These are phyloP conservation scores for Actenoides lindsayi DNA, from an alignment of 2,113 vertebrate genomes.

Conservation along the genomic window DNA sequence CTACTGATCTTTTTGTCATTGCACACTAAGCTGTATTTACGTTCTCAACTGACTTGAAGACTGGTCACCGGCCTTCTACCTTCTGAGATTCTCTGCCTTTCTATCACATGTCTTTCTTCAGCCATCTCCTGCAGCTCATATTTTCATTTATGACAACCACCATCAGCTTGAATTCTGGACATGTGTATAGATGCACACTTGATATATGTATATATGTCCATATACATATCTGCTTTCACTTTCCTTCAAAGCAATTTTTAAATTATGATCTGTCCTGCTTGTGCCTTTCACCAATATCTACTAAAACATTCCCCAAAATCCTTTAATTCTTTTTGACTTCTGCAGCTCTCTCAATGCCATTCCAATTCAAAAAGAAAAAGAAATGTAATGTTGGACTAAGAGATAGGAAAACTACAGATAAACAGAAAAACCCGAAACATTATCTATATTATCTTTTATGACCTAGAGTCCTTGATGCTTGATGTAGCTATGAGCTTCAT, in stretches of 20 bases:
- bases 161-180: neutral
- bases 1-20: neutral
- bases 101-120: neutral
- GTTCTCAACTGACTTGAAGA: neutral
- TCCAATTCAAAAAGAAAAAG: neutral
- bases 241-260: neutral
- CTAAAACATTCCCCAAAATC: neutral
- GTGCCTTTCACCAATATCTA: neutral
- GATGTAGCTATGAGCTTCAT: neutral
- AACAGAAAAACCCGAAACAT: neutral
- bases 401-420: neutral
- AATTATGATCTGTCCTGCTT: neutral
- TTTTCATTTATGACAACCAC: neutral
- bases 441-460: neutral
- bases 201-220: accelerated
- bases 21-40: neutral
- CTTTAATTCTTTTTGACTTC: neutral
- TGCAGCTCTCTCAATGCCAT: neutral
- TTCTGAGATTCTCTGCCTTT: neutral
- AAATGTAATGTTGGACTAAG: neutral
- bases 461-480: neutral
- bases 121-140: neutral
- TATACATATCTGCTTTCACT: neutral
- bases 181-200: neutral
- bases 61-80: neutral